Evolutionary conservation across 2,113 vertebrate genomes (phyloP).

Genomic region (Tiliqua scincoides): DNA sequence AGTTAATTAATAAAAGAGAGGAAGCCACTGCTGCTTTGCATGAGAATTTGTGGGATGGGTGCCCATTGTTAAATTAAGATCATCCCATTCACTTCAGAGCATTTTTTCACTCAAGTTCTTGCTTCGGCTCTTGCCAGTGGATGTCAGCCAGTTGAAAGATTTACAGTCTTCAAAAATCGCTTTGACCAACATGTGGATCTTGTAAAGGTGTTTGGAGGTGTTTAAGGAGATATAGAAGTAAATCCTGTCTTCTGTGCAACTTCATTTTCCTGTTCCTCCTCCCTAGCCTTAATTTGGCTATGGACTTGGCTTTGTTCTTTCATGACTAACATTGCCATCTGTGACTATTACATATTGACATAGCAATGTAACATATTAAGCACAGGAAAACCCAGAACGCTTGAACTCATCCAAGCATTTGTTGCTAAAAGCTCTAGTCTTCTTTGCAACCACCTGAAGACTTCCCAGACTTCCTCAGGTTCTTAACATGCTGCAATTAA

Average conservation of each 20-base stretch:
- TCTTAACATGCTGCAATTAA: slow-evolving; percentile 57
- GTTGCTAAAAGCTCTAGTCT: slow-evolving; percentile 69
- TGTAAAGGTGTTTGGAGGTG: slow-evolving; percentile 63
- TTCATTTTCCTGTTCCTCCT: slow-evolving; percentile 58
- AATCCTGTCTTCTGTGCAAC: slow-evolving; percentile 57
- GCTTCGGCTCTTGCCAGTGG: slow-evolving; percentile 68
- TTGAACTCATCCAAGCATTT: slow-evolving; percentile 76
- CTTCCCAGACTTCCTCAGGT: slow-evolving; percentile 47
- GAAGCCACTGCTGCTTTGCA: slow-evolving; percentile 71
- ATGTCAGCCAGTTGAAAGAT: slow-evolving; percentile 72
- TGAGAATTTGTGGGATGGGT: slow-evolving; percentile 74
- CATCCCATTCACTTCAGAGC: slow-evolving; percentile 78
- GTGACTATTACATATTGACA: slow-evolving; percentile 84
- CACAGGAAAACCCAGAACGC: slow-evolving; percentile 76
- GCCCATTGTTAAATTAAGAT: slow-evolving; percentile 78
- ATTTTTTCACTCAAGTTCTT: slow-evolving; percentile 68
- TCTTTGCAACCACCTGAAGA: slow-evolving; percentile 74
- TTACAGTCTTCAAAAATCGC: slow-evolving; percentile 64
- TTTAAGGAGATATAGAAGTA: slow-evolving; percentile 68
- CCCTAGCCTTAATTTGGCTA: slow-evolving; percentile 75
- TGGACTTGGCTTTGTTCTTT: slow-evolving; percentile 83
- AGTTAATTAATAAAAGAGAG: slow-evolving; percentile 65
- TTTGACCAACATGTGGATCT: slow-evolving; percentile 63
- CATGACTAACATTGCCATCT: slow-evolving; percentile 87
- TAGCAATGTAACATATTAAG: slow-evolving; percentile 83